Evolutionary conservation across 2,113 vertebrate genomes (phyloP).

Genomic region (Antechinus stuartii): DNA sequence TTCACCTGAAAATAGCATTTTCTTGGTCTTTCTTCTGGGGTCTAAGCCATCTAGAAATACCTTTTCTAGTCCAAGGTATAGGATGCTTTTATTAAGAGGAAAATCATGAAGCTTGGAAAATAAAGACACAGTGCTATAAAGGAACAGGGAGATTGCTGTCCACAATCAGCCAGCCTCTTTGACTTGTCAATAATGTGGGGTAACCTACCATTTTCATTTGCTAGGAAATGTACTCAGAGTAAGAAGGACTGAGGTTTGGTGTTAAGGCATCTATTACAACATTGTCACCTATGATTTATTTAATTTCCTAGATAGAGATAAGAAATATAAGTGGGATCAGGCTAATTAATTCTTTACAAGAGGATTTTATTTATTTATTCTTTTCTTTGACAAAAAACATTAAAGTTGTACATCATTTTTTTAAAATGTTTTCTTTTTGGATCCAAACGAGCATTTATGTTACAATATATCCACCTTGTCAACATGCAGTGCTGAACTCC

Average conservation of each 20-base stretch:
- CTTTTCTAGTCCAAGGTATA: not conserved
- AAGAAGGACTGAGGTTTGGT: not conserved
- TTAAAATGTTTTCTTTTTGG: constrained; percentile 71
- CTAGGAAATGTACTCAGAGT: not conserved
- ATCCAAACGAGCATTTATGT: constrained; percentile 80
- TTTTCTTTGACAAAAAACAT: constrained; percentile 81
- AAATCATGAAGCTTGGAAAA: not conserved
- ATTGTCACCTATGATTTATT: not conserved
- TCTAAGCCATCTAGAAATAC: not conserved
- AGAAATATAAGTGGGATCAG: constrained; percentile 31
- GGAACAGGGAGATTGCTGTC: not conserved
- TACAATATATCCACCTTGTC: constrained; percentile 76
- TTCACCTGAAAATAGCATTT: not conserved
- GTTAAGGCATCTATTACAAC: not conserved
- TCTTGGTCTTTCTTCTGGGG: constrained; percentile 3
- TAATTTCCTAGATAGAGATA: not conserved
- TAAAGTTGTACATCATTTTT: constrained; percentile 80
- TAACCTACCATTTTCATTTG: not conserved
- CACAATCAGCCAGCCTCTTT: not conserved
- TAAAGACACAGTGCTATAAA: not conserved
- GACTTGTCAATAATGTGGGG: not conserved
- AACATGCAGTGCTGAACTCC: constrained; percentile 69
- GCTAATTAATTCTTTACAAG: constrained; percentile 82
- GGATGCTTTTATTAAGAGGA: not conserved
- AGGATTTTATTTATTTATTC: constrained; percentile 85